These are phyloP conservation scores for Saguinus midas DNA, from an alignment of 2,113 vertebrate species.

Conservation along the genomic window DNA sequence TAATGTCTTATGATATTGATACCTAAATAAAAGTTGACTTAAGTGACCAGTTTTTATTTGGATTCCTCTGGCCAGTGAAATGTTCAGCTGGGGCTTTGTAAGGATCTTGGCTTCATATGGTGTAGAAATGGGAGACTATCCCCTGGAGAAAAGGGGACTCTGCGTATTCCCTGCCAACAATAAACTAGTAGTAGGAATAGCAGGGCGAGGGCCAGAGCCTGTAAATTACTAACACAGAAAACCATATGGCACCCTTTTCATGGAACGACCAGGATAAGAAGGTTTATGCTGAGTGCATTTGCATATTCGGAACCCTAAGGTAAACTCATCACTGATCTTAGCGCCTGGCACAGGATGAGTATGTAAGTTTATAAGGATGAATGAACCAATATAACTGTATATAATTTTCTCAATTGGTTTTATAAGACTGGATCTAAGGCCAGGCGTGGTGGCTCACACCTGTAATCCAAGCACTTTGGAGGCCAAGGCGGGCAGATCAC, in stretches of 20 bases:
- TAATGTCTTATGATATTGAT: slow-evolving; percentile 27
- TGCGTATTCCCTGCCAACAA: neutral
- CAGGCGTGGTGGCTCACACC: too few species aligned
- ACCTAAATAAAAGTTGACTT: slow-evolving; percentile 71
- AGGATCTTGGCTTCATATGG: neutral
- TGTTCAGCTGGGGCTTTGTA: neutral
- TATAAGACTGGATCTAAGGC: neutral
- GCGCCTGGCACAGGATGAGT: neutral
- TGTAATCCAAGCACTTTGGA: too few species aligned
- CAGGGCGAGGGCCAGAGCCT: neutral
- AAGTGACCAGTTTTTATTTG: slow-evolving; percentile 53
- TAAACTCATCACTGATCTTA: neutral
- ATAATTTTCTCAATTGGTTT: neutral
- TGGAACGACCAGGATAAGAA: neutral
- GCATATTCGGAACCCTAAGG: neutral
- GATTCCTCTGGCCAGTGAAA: slow-evolving; percentile 21
- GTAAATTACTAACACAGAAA: slow-evolving; percentile 22
- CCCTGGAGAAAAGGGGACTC: neutral
- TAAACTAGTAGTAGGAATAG: neutral
- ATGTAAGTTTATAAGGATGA: neutral
- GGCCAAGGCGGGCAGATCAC: too few species aligned
- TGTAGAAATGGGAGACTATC: neutral
- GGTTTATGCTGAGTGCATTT: neutral
- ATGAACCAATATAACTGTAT: neutral
- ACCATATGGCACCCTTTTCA: neutral